A percentile compares a stretch with the other conserved stretches of the same genome.
Conservation (phyloP, 2,888 invertebrate genomes). For the Calameuta pallipes region DNA sequence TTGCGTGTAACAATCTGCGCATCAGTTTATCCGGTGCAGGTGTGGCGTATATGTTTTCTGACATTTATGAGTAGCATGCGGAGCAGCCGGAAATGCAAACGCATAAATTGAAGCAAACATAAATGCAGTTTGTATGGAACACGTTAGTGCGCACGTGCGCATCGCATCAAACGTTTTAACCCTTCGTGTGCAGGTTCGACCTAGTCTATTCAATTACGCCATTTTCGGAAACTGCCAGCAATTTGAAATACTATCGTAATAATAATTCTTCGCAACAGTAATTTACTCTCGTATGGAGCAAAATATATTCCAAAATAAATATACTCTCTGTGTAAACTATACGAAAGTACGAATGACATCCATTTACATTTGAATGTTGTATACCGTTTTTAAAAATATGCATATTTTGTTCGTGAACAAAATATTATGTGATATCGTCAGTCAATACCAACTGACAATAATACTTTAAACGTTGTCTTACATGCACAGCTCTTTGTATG, state of each 20-base stretch:
- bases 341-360: neutral
- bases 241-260: neutral
- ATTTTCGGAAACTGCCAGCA: neutral
- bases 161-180: neutral
- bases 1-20: neutral
- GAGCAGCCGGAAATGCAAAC: conserved; percentile 18
- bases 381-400: neutral
- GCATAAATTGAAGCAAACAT: conserved; percentile 30
- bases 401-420: neutral
- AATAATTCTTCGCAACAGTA: neutral
- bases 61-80: conserved; percentile 4
- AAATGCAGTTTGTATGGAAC: conserved; percentile 2
- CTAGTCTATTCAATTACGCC: neutral
- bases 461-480: too few species aligned
- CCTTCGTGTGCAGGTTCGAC: neutral
- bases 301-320: neutral
- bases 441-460: too few species aligned
- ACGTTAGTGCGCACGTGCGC: conserved; percentile 1
- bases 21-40: conserved; percentile 15
- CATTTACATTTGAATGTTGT: neutral
- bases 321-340: neutral
- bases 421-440: neutral
- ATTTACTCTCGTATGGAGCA: neutral
- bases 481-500: too few species aligned
- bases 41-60: conserved; percentile 22